phyloP scores from a whole-genome alignment of 2,797 vertebrate genomes.

The Gallinago solitaria region DNA sequence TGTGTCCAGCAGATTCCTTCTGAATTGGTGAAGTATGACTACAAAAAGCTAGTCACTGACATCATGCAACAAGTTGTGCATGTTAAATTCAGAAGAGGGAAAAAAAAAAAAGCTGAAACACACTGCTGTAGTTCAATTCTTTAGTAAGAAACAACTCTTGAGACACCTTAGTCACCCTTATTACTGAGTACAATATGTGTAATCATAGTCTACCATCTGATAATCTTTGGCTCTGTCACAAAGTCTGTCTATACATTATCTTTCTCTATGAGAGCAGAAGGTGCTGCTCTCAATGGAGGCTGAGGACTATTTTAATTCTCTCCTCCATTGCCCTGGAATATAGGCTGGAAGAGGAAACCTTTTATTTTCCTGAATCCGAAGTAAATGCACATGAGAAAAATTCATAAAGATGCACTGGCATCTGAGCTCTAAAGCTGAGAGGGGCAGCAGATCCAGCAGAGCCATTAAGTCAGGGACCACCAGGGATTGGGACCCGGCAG shows the following conservation, averaged over 20 bases:
- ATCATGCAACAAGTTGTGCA: background rate
- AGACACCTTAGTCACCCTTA: background rate
- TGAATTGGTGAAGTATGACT: background rate
- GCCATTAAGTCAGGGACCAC: fast-evolving
- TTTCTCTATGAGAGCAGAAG: background rate
- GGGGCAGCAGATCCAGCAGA: background rate
- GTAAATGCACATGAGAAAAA: background rate
- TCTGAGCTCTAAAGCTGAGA: background rate
- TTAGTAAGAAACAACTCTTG: background rate
- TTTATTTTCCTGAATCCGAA: background rate
- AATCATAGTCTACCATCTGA: background rate
- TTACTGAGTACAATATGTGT: background rate
- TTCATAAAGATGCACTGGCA: background rate
- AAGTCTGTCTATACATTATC: background rate
- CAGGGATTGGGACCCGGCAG: fast-evolving
- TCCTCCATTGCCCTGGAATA: background rate
- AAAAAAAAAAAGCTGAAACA: background rate
- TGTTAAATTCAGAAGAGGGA: background rate
- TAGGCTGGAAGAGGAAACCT: background rate
- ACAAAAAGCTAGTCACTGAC: background rate
- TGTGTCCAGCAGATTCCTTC: background rate
- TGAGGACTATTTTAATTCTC: background rate
- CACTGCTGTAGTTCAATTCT: background rate
- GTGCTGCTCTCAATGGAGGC: background rate
- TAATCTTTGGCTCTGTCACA: background rate